Base-by-base conservation (phyloP, 2,888 invertebrate genomes). In the Ferdinandea cuprea region DNA sequence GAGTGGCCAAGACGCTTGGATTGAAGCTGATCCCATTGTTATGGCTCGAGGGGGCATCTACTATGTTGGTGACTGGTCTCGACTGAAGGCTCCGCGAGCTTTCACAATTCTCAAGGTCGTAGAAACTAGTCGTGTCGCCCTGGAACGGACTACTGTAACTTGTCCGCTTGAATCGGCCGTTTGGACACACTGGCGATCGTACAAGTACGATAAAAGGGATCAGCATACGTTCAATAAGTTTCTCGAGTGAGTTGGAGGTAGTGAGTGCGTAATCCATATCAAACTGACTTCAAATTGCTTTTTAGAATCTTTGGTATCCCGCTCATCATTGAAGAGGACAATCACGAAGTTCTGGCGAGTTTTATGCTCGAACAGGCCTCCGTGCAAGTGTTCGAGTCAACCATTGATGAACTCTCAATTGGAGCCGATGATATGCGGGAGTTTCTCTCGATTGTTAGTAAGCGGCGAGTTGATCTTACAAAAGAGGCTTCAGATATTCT, bases 241-340 rank as follows among this genome's bases (percentile, higher is more conserved):
- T 46, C 85, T 89, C 21, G 89, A 90, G 91, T 91, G 83, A 86
- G 88, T 85, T 25, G 5, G 2, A 25, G 25, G 25, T 25, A 5
- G 25, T 25, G n/a, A n/a, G n/a, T n/a, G n/a, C n/a, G n/a, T n/a
- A n/a, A n/a, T n/a, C n/a, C n/a, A n/a, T n/a, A n/a, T n/a, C n/a
- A n/a, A n/a, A n/a, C n/a, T n/a, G n/a, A n/a, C n/a, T n/a, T n/a
- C n/a, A n/a, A n/a, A n/a, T n/a, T n/a, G n/a, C n/a, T n/a, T n/a
- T n/a, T n/a, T 42, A 91, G 91, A 59, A 88, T 91, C 25, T 91
- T 91, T 79, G 91, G 91, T 0, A 85, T 91, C 59, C 91, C 91
- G 3, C 86, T 91, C 30, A 86, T 88, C 7, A 86, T 89, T 80
- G 89, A 89, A 9, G 86, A 87, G 6, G 76, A 86, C 4, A 86